phyloP scores from a whole-genome alignment of 2,888 invertebrate species.

The Lasioglossum morio region DNA sequence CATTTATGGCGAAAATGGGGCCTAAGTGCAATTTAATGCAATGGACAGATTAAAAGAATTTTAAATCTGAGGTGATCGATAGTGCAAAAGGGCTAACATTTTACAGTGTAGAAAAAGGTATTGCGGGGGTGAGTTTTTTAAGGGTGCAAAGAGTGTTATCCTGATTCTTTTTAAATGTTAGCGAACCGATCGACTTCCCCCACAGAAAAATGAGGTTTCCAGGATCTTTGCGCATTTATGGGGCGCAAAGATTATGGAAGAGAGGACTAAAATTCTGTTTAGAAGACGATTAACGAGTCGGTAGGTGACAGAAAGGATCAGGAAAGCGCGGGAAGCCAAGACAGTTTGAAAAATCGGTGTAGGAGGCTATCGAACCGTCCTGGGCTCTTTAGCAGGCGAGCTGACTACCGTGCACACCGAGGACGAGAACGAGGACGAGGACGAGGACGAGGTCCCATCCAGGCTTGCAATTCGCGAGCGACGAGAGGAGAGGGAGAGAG shows the following conservation, averaged over 20 bases:
- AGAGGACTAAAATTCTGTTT: neutral
- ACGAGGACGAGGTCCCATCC: constrained; percentile 28
- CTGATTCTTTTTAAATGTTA: neutral
- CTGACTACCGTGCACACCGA: constrained; percentile 22
- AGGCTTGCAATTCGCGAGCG: constrained; percentile 53
- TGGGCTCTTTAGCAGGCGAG: constrained; percentile 23
- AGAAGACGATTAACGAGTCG: neutral
- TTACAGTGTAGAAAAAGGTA: no score
- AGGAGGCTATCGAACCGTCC: constrained; percentile 17
- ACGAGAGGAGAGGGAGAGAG: constrained; percentile 46
- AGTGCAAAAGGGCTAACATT: no score
- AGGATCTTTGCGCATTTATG: neutral
- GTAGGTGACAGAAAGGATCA: neutral
- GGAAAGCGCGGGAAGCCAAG: neutral
- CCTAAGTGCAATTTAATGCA: no score
- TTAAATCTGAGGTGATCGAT: no score
- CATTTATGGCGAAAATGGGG: no score
- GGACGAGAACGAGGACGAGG: neutral
- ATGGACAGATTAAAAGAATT: no score
- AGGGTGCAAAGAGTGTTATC: neutral
- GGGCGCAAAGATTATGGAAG: neutral
- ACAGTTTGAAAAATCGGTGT: neutral
- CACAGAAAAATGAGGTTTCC: neutral
- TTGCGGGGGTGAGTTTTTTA: no score
- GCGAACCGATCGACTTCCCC: no score